These are phyloP conservation scores for Neopipo cinnamomea DNA, from an alignment of 2,113 vertebrate species.

Conservation along the genomic window DNA sequence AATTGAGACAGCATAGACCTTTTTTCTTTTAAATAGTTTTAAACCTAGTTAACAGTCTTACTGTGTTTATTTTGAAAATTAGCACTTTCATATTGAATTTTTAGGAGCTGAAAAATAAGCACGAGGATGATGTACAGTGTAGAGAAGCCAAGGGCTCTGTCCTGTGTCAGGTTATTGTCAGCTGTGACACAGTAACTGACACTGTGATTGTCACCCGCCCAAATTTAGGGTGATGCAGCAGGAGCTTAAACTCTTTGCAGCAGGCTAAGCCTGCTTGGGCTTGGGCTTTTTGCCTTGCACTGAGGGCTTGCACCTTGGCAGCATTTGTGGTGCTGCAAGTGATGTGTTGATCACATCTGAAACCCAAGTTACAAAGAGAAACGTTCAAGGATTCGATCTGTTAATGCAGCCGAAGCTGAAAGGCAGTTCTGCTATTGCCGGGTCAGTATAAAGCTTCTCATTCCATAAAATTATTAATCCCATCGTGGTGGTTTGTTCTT, in stretches of 20 bases:
- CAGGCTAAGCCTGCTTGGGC: rapidly evolving
- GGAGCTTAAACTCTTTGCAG: not conserved
- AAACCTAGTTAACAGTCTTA: not conserved
- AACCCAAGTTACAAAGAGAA: not conserved
- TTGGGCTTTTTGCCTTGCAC: not conserved
- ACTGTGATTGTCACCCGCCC: not conserved
- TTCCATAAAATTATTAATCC: not conserved
- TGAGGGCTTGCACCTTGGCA: not conserved
- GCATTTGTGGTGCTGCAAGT: not conserved
- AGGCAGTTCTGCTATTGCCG: not conserved
- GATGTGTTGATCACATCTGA: not conserved
- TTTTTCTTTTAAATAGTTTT: not conserved
- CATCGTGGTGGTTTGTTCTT: not conserved
- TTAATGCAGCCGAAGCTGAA: not conserved
- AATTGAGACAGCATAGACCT: not conserved
- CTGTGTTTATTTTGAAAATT: not conserved
- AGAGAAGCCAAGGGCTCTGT: not conserved
- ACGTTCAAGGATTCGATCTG: not conserved
- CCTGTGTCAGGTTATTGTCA: not conserved
- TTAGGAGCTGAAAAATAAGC: not conserved
- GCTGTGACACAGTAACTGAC: not conserved
- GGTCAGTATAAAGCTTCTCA: not conserved
- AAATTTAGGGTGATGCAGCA: not conserved
- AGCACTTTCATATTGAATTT: not conserved
- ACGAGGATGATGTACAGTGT: not conserved